Conservation (phyloP, 2,113 vertebrate genomes). For the Tenebrosternarchus preto region DNA sequence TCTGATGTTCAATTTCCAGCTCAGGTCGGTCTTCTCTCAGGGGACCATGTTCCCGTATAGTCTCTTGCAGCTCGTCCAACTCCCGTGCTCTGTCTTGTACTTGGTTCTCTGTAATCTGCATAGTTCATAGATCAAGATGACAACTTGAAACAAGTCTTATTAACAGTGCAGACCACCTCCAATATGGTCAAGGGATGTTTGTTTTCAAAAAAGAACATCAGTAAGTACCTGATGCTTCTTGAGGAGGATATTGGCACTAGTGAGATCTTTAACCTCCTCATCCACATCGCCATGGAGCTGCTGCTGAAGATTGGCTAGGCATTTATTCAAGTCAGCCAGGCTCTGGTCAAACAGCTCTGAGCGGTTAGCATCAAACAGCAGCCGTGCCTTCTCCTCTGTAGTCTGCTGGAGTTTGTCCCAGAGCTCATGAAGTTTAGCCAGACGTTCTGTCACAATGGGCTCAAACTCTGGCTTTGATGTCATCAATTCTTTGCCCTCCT, state of each 20-base stretch:
- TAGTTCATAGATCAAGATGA: neutral
- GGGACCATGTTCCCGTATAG: conserved; percentile 68
- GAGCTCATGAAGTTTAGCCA: conserved; percentile 77
- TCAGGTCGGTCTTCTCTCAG: conserved; percentile 72
- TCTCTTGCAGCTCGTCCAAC: conserved; percentile 82
- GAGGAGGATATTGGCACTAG: conserved; percentile 87
- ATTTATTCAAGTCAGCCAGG: conserved; percentile 81
- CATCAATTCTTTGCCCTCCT: conserved; percentile 86
- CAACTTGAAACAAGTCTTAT: neutral
- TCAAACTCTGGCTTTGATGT: conserved; percentile 80
- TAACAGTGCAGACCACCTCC: neutral
- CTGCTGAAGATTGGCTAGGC: conserved; percentile 79
- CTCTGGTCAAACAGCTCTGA: conserved; percentile 84
- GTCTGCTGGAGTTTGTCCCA: conserved; percentile 82
- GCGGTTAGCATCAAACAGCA: conserved; percentile 86
- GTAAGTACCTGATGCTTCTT: conserved; percentile 84
- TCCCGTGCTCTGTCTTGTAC: conserved; percentile 82
- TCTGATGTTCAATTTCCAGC: conserved; percentile 72
- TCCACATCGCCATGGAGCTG: conserved; percentile 82
- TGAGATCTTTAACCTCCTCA: conserved; percentile 85
- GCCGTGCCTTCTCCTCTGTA: conserved; percentile 80
- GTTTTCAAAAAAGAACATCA: conserved; percentile 27
- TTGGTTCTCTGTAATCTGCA: conserved; percentile 89
- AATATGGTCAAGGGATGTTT: too few relatives aligned
- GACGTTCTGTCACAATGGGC: conserved; percentile 70